Percentiles rank a stretch among this genome's conserved stretches.
Conservation (phyloP, 2,888 invertebrate species). For the Oscheius sp. region DNA sequence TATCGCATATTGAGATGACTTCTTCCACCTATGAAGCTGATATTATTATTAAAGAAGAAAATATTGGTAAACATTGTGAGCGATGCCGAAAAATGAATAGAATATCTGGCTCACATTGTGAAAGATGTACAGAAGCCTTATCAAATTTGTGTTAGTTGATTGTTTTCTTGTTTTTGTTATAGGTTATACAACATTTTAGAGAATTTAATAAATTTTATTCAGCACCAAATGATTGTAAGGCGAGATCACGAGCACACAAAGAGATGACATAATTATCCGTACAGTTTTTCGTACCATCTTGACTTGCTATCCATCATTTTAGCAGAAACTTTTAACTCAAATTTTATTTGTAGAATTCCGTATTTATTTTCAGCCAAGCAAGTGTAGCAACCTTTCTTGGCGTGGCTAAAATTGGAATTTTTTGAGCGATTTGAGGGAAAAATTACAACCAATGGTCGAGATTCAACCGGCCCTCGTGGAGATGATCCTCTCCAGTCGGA, state of each 20-base stretch:
- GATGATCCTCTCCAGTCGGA: neutral
- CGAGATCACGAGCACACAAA: no score
- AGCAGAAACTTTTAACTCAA: neutral
- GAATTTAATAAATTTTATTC: neutral
- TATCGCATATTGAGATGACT: constrained; percentile 26
- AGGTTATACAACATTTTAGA: neutral
- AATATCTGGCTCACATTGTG: constrained; percentile 28
- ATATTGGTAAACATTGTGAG: constrained; percentile 43
- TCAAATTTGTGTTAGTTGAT: neutral
- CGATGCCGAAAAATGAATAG: constrained; percentile 55
- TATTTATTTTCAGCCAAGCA: constrained; percentile 14
- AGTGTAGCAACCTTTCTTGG: constrained; percentile 6
- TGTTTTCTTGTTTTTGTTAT: neutral
- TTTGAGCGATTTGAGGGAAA: neutral
- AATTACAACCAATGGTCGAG: constrained; percentile 27
- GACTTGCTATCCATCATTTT: neutral
- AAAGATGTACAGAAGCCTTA: constrained; percentile 37
- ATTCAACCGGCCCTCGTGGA: constrained; percentile 6
- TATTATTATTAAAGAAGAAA: constrained; percentile 2
- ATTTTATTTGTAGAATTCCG: constrained; percentile 22
- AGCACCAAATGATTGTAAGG: no score
- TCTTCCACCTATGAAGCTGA: neutral
- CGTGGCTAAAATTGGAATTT: constrained; percentile 3
- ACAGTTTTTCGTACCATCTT: neutral
- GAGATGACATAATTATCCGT: no score